Base-by-base conservation (phyloP, 2,113 vertebrate species). In the Pygoscelis antarcticus region DNA sequence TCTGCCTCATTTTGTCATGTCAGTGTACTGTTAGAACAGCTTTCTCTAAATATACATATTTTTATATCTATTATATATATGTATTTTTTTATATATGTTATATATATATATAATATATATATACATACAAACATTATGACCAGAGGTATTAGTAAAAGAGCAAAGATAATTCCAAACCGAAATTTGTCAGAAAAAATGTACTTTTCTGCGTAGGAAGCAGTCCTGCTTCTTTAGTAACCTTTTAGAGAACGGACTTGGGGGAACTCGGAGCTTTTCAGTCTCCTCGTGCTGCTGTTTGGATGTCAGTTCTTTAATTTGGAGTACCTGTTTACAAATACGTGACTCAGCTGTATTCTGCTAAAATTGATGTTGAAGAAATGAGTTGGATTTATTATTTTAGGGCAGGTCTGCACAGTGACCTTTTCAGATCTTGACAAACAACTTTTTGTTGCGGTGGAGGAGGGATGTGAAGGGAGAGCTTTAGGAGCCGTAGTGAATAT, bases 281-380 rank as follows among this genome's bases (percentile, higher is more conserved):
- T 92, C 21, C 54, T 68, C 0, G 0, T 60, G 62, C 23, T 54
- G 8, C 68, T 77, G 27, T 17, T 64, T 19, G 70, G 7, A 6
- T 38, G 36, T 26, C 38, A 23, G n/a, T 1, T 70, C 40, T 78
- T 61, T 65, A 26, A 19, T 30, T 51, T 3, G 4, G 32, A 34
- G 69, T 34, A 6, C 6, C 16, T 13, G 16, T 44, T n/a, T 11
- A 15, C 5, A 2, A 32, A 10, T 4, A 3, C 4, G 10, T 13
- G 32, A 3, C 49, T 38, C 15, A 0, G 0, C 21, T 66, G 21
- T 23, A 12, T 46, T 14, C 18, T 52, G 68, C 36, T 55, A 1
- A 3, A 42, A 2, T 1, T 4, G 3, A 1, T 13, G 10, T 44
- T 32, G 71, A 7, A 34, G 16, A 9, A n/a, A 1, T 2, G 42